phyloP scores from a whole-genome alignment of 2,113 vertebrate genomes.

The Physeter macrocephalus region DNA sequence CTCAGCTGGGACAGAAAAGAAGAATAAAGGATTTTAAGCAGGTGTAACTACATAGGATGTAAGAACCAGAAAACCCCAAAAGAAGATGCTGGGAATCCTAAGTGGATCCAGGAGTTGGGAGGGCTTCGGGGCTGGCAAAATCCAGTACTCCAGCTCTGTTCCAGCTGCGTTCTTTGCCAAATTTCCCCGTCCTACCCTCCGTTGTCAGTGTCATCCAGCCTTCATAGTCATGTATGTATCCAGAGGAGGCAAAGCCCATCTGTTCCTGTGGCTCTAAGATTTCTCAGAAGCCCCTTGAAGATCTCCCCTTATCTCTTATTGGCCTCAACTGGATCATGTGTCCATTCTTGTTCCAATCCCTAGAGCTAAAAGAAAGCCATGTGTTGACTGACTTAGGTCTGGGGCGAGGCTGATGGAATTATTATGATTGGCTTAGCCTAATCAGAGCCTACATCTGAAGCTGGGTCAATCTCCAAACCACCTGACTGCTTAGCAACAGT shows the following conservation, averaged over 20 bases:
- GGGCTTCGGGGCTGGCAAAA: background rate
- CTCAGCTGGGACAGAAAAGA: background rate
- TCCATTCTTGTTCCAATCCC: background rate
- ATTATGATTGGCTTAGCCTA: slow-evolving; percentile 44
- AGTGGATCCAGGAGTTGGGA: background rate
- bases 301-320: background rate
- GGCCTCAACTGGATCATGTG: background rate
- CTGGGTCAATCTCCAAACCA: slow-evolving; percentile 54
- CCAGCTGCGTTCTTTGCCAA: background rate
- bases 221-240: background rate
- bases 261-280: background rate
- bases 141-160: background rate
- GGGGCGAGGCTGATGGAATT: slow-evolving; percentile 41
- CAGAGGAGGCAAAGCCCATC: background rate
- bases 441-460: background rate
- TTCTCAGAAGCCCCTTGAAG: background rate
- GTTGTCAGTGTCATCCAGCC: background rate
- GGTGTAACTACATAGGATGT: background rate
- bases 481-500: background rate
- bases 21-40: background rate
- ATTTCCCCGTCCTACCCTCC: background rate
- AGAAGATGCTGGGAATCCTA: background rate
- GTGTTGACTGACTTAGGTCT: slow-evolving; percentile 14
- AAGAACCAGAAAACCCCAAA: background rate
- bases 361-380: slow-evolving; percentile 11